Conservation (phyloP, 2,113 vertebrate species). For the Mellivora capensis region DNA sequence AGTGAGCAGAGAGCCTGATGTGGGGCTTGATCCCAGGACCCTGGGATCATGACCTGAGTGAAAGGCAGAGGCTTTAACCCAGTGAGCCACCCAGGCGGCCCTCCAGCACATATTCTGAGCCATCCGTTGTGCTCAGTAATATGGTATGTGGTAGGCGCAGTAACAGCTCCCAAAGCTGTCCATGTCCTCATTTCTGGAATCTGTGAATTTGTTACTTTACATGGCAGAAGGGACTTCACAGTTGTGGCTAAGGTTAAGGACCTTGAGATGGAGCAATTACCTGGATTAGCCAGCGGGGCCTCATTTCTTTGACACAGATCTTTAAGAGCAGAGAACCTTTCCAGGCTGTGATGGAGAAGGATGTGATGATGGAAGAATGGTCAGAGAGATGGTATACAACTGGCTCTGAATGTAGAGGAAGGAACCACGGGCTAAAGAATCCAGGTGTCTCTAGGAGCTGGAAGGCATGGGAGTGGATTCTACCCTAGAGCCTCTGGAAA, state of each 20-base stretch:
- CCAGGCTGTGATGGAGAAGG: background rate
- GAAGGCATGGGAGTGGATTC: rapidly evolving
- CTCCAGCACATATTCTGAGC: background rate
- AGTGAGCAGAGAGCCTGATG: no score
- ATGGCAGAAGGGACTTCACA: background rate
- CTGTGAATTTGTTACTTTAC: background rate
- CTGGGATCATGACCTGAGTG: no score
- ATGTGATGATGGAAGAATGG: background rate
- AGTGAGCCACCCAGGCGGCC: no score
- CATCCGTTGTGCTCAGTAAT: background rate
- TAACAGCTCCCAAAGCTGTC: background rate
- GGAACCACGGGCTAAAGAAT: background rate
- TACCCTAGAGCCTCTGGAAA: background rate
- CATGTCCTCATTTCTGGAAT: background rate
- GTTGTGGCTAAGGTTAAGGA: background rate
- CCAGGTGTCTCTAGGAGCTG: background rate
- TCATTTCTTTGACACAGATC: background rate
- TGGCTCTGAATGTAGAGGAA: background rate
- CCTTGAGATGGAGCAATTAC: background rate
- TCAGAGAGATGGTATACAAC: background rate
- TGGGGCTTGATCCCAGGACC: no score
- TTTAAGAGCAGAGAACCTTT: background rate
- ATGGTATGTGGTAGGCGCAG: background rate
- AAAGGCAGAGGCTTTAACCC: no score
- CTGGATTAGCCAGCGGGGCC: background rate